A percentile compares a stretch with the other conserved stretches of the same genome.
Evolutionary conservation across 2,888 invertebrate species (phyloP).

Genomic region (Quadroppia sp.): DNA sequence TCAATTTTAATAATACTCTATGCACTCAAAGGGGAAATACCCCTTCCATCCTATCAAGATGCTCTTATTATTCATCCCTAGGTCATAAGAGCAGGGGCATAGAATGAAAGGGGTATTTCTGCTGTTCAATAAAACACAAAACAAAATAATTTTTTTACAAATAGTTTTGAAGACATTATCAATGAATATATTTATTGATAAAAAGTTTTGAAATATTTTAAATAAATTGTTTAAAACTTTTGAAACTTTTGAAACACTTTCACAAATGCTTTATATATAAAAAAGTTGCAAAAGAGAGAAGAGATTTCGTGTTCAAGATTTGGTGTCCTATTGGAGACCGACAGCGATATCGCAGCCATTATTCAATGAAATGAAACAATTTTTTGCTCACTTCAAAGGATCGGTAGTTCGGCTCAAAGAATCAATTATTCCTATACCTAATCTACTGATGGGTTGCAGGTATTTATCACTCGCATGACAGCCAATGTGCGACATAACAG

Average conservation of each 20-base stretch:
- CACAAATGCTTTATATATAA: conserved; percentile 7
- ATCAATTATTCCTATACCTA: conserved; percentile 8
- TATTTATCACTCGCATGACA: conserved; percentile 26
- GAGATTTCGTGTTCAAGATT: conserved; percentile 4
- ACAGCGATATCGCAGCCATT: conserved; percentile 27
- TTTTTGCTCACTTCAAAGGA: not conserved
- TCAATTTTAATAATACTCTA: too few species aligned
- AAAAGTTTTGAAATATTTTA: not conserved
- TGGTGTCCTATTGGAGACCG: conserved; percentile 23
- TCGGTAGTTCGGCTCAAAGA: conserved; percentile 25
- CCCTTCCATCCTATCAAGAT: not conserved
- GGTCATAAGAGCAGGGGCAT: too few species aligned
- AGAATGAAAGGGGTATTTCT: too few species aligned
- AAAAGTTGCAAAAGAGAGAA: not conserved
- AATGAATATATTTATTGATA: not conserved
- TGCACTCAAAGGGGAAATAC: too few species aligned
- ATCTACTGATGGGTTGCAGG: conserved; percentile 32
- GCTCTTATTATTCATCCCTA: too few species aligned
- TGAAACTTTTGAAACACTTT: conserved; percentile 12
- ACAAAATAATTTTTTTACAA: conserved; percentile 18
- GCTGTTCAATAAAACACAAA: too few species aligned
- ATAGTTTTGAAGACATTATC: not conserved
- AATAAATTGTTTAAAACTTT: not conserved
- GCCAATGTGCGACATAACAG: conserved; percentile 8
- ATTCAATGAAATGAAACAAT: conserved; percentile 16